Evolutionary conservation across 2,888 invertebrate genomes (phyloP), one percentile per base, ranked within the genome.

Genomic region (Hypomecis atomaria): DNA sequence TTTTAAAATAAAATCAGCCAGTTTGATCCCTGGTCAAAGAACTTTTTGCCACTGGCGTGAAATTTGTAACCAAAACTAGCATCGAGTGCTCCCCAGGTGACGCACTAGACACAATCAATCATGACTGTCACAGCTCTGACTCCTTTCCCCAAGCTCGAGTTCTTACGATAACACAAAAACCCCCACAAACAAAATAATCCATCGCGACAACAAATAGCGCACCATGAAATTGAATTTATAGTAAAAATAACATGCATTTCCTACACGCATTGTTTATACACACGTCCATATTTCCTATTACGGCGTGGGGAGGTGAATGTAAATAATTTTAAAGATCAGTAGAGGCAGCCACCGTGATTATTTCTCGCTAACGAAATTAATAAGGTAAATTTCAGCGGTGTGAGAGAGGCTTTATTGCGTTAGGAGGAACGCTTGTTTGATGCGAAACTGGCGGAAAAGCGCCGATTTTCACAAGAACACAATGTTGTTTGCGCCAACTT

Each of bases 291-390:
- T 75, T 75, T 73, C 69, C 74, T 77, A 77, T 77, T 72, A 78
- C 71, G 60, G 68, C 65, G 58, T 69, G 71, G 76, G 73, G 75
- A 76, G 75, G 79, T 72, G 77, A 75, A 78, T 78, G 82, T 86
- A 86, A 86, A 88, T 85, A 84, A 88, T 85, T 86, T 86, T 76
- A 85, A 84, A 84, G 84, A 86, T 86, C 86, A 84, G 79, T 80
- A 78, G 76, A 81, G 81, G 80, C 80, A 82, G 79, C 80, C 80
- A 79, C 76, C 78, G 83, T 83, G 86, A 86, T 88, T 86, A 88
- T 88, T 87, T 86, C 78, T 78, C 77, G 84, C 79, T 87, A 86
- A 87, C 85, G 77, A 88, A 89, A 89, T 88, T 89, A 89, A 89
- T 89, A 88, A 89, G 85, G 86, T 81, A 77, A 85, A 84, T 85